Evolutionary conservation across 2,113 vertebrate species (phyloP).

Genomic region (Poeciliopsis prolifica): DNA sequence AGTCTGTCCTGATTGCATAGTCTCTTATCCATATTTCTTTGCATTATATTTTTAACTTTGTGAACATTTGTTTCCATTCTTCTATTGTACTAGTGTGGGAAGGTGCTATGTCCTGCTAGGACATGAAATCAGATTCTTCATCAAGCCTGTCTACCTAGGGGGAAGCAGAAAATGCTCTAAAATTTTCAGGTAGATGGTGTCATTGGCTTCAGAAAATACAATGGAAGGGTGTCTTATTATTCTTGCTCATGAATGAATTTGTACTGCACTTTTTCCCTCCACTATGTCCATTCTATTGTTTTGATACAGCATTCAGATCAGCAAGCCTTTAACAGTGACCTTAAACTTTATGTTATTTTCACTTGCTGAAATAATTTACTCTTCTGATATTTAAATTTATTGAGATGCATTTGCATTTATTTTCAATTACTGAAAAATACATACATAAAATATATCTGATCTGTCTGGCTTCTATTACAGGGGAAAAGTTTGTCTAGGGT

Average conservation of each 20-base stretch:
- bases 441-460: background rate
- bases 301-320: background rate
- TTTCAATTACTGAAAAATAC: background rate
- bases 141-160: too few relatives aligned
- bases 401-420: background rate
- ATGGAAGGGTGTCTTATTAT: background rate
- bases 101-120: background rate
- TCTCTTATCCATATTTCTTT: too few relatives aligned
- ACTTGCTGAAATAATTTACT: background rate
- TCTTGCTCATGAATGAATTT: background rate
- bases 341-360: background rate
- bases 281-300: background rate
- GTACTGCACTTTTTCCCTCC: background rate
- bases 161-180: too few relatives aligned
- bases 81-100: too few relatives aligned
- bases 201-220: background rate
- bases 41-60: too few relatives aligned
- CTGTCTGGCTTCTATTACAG: background rate
- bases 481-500: background rate
- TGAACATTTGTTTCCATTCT: too few relatives aligned
- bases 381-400: background rate
- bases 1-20: too few relatives aligned
- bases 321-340: background rate
- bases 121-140: too few relatives aligned
- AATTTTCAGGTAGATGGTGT: too few relatives aligned